phyloP scores from a whole-genome alignment of 2,888 invertebrate species.

The Noctua janthe region DNA sequence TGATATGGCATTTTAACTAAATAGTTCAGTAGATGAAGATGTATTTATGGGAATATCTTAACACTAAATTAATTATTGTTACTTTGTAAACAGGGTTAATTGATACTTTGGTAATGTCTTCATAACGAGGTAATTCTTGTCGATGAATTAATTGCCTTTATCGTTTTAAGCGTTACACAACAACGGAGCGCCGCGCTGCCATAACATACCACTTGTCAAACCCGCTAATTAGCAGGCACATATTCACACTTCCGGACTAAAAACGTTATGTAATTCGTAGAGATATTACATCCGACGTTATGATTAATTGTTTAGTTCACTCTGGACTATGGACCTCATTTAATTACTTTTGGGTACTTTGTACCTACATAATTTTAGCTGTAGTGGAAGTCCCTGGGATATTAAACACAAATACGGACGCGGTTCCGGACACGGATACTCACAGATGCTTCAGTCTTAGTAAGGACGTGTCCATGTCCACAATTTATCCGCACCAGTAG shows the following conservation, averaged over 20 bases:
- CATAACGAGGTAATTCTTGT: not conserved
- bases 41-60: not conserved
- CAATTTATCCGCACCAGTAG: not conserved
- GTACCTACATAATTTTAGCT: not conserved
- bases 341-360: not conserved
- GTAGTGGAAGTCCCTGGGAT: not conserved
- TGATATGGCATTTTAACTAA: not conserved
- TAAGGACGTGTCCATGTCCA: not conserved
- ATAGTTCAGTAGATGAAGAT: not conserved
- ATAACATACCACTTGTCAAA: constrained; percentile 41
- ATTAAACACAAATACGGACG: not conserved
- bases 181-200: constrained; percentile 23
- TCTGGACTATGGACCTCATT: not conserved
- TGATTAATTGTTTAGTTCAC: constrained; percentile 12
- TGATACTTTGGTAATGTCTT: not conserved
- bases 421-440: not conserved
- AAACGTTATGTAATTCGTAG: constrained; percentile 19
- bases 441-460: not conserved
- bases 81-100: not conserved
- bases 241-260: constrained; percentile 24
- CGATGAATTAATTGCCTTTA: not conserved
- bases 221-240: constrained; percentile 19
- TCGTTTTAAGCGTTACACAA: constrained; percentile 28
- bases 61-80: not conserved
- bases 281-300: constrained; percentile 1